Evolutionary conservation across 2,888 invertebrate species (phyloP), one percentile per base, ranked within the genome.

Genomic region (Acholoe squamosa): DNA sequence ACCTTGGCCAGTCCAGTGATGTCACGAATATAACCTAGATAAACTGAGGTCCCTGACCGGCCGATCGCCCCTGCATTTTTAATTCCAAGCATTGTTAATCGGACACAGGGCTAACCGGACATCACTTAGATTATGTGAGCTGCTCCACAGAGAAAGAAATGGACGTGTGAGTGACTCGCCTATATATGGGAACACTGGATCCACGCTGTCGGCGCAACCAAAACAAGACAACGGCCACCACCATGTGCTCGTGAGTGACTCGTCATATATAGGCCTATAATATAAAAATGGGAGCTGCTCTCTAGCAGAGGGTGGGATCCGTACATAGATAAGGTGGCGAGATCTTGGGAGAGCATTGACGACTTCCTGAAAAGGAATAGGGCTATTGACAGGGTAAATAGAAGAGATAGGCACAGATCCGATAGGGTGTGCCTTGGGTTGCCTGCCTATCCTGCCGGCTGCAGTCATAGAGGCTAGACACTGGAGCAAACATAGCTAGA

Each of bases 211-310:
- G 71, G 71, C 28, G 14, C n/a, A 25, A 71, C 71, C 71, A 22
- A 71, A 71, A 71, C 71, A 71, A 71, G 71, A 71, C 71, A 25
- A 16, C 71, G 28, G 19, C 7, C 28, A 5, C 71, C n/a, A 71
- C 71, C 71, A 71, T 71, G 71, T 71, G 71, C 71, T 22, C 71
- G 71, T 71, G 71, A 71, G 71, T 71, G 71, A 71, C 71, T 71
- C 25, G 71, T 19, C 22, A 43, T 43, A 43, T n/a, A n/a, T n/a
- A n/a, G n/a, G n/a, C n/a, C n/a, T n/a, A n/a, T n/a, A n/a, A n/a
- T n/a, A n/a, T 7, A 19, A 19, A 19, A n/a, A 61, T 25, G 71
- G 71, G 71, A 25, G 25, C 25, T 71, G 19, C 71, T 28, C 28
- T 28, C 3, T 28, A 25, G 28, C 28, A n/a, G 14, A 61, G 61